Conservation (phyloP, 37 sponge, comb jelly and placozoan species). For the Aphrocallistes beatrix region DNA sequence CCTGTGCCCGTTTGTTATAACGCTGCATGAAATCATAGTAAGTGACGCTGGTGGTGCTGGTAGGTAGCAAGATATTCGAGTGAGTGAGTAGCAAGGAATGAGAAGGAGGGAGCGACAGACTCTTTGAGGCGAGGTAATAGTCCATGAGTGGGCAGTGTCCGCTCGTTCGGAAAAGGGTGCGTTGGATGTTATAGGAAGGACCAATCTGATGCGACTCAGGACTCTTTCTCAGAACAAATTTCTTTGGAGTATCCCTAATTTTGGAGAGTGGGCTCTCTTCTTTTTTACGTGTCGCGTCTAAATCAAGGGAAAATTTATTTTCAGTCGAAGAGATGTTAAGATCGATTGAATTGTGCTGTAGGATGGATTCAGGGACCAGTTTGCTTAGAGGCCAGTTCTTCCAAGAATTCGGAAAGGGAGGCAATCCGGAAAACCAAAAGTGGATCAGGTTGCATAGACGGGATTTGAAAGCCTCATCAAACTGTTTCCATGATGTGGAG, state of each 20-base stretch:
- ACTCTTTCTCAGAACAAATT: background rate
- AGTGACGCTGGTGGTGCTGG: background rate
- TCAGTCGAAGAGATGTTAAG: background rate
- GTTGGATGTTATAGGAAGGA: background rate
- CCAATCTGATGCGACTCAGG: background rate
- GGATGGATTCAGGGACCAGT: background rate
- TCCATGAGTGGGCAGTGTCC: background rate
- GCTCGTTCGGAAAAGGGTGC: background rate
- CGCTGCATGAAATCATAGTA: background rate
- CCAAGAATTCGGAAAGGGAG: background rate
- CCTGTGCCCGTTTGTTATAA: background rate
- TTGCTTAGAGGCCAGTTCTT: background rate
- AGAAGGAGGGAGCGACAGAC: background rate
- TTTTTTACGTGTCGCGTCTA: background rate
- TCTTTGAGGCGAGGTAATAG: background rate
- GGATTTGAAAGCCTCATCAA: constrained; percentile 60
- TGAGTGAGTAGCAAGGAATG: background rate
- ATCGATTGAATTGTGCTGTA: background rate
- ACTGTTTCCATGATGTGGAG: constrained; percentile 73
- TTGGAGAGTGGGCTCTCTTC: background rate
- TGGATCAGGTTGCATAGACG: constrained; percentile 40
- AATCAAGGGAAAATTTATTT: background rate
- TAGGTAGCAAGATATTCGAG: background rate
- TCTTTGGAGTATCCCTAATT: background rate
- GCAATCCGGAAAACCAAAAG: constrained; percentile 43